Conservation (phyloP, 2,797 vertebrate genomes). For the Sus cebifrons region DNA sequence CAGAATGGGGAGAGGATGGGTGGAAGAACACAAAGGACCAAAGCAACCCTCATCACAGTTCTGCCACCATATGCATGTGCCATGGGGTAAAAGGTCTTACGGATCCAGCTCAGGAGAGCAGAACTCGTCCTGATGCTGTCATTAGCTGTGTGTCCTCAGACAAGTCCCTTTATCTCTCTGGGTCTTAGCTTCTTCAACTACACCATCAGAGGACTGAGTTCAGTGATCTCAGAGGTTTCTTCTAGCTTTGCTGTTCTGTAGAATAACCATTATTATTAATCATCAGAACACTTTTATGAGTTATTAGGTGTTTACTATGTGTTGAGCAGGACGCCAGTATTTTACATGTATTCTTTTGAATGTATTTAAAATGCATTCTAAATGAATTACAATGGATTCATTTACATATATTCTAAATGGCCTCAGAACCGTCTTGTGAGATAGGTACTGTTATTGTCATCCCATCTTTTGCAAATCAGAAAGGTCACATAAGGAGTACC, state of each 20-base stretch:
- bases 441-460: background rate
- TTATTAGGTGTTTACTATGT: conserved; percentile 4
- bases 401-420: background rate
- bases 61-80: background rate
- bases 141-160: background rate
- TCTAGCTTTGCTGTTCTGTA: background rate
- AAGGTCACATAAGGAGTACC: background rate
- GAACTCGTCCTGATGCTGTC: background rate
- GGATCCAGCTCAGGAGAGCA: background rate
- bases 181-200: background rate
- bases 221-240: background rate
- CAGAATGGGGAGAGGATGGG: background rate
- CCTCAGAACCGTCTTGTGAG: background rate
- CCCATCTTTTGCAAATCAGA: background rate
- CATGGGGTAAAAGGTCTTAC: background rate
- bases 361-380: background rate
- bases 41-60: background rate
- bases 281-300: background rate
- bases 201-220: background rate
- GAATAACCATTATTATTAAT: background rate
- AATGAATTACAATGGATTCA: background rate
- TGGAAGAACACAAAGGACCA: background rate
- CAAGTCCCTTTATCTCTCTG: background rate
- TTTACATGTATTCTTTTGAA: conserved; percentile 25
- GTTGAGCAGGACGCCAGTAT: background rate